Evolutionary conservation across 2,797 vertebrate genomes (phyloP).

Genomic region (Lerista edwardsae): DNA sequence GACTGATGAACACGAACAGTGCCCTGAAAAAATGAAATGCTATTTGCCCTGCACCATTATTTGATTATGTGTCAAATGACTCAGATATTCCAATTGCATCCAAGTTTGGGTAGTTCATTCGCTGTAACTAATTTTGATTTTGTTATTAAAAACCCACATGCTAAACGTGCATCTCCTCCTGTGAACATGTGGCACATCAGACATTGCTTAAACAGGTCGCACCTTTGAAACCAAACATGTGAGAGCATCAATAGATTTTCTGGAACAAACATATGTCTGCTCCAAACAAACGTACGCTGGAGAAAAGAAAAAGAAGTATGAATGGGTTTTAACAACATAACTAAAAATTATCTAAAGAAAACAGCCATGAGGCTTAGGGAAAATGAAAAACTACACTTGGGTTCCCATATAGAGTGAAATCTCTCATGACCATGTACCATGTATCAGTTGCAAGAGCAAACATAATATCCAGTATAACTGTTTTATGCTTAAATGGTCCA

Average conservation of each 20-base stretch:
- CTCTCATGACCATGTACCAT: not conserved
- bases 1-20: conserved; percentile 35
- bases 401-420: conserved; percentile 7
- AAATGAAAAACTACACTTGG: not conserved
- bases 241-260: conserved; percentile 68
- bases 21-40: not conserved
- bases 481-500: not conserved
- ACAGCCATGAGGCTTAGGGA: not conserved
- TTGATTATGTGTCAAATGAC: not conserved
- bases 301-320: conserved; percentile 55
- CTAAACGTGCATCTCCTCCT: conserved; percentile 17
- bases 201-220: conserved; percentile 40
- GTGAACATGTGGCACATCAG: conserved; percentile 42
- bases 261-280: conserved; percentile 64
- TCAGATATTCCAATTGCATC: conserved; percentile 15
- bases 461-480: not conserved
- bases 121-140: not conserved
- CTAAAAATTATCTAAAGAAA: conserved; percentile 44
- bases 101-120: conserved; percentile 23
- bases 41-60: conserved; percentile 18
- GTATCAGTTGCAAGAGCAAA: not conserved
- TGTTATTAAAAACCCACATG: conserved; percentile 33
- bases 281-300: conserved; percentile 70
- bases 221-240: conserved; percentile 66
- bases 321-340: conserved; percentile 54